Evolutionary conservation across 1,140 invertebrate species (phyloP), one percentile per base, ranked within the genome.

Genomic region (Cotesia chilonis): DNA sequence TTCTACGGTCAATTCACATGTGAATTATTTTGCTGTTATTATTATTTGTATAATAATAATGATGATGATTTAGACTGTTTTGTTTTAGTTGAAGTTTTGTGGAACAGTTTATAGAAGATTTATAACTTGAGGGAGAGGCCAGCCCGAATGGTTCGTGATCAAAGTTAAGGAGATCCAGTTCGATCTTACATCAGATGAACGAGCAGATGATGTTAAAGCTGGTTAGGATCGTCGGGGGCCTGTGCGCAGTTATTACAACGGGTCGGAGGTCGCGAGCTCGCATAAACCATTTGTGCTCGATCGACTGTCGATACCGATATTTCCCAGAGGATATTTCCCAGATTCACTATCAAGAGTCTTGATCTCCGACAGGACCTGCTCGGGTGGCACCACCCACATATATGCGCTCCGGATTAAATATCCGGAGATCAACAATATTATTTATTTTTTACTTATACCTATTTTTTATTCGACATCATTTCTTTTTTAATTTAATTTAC

Each of bases 201-300:
- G 20, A 54, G 61, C 63, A 65, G 70, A 64, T 67, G 70, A 72
- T 72, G 70, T 64, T 41, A 28, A 41, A 14, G 57, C 57, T 59
- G 14, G 3, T 10, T 28, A 17, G 14, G 68, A 64, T 41, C 63
- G 37, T 9, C 12, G 35, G 12, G 63, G 54, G 36, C 7, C n/a
- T 17, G 54, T 41, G 54, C 66, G 64, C 68, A 61, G 64, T 72
- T 72, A 72, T 72, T 72, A 72, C 71, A 68, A 52, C 55, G 65
- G 71, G 71, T 72, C 71, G 67, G 36, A 72, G 71, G 71, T 72
- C 64, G 64, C 63, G 66, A 41, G 71, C 67, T 72, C 71, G 54
- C 71, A 72, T 72, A 72, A 72, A 72, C 70, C 70, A 72, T 72
- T 72, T 72, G 70, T 64, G 63, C 63, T 55, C 36, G 70, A 72